Evolutionary conservation across 2,888 invertebrate species (phyloP), one percentile per base, ranked within the genome.

Genomic region (Polyommatus iphigenia): DNA sequence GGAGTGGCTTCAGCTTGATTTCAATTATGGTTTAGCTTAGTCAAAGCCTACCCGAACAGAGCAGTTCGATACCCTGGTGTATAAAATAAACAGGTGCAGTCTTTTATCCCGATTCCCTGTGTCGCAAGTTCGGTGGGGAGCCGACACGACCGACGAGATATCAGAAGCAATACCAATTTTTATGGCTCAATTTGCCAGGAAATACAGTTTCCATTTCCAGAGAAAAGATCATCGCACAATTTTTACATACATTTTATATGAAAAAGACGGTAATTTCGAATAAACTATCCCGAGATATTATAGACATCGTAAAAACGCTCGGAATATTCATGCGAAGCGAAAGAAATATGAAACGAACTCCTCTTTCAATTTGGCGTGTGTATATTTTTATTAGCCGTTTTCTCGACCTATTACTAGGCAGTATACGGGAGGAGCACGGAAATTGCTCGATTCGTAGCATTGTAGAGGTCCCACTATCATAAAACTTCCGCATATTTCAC

Each of bases 401-500:
- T 86, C 86, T 87, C 86, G 87, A 84, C 90, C 91, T 92, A 93
- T 92, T 92, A 90, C 84, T 81, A 81, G 79, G 85, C 84, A 84
- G 84, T 84, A 85, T 80, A 84, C 81, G 82, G 81, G 83, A 83
- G 90, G 88, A 89, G 88, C 88, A 89, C 88, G 88, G 88, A 91
- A 90, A 92, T 91, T 88, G 89, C 88, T 88, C 88, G 90, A 92
- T 91, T 90, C 89, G 88, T 87, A 88, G 90, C 90, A 92, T 90
- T 91, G 92, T 92, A 91, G 91, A 90, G 90, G 90, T 89, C 85
- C 88, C 87, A 84, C 87, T 87, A 88, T 89, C 92, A 89, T 93
- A 93, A 93, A 93, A 92, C 90, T 91, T 91, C 91, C 92, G 91
- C 93, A 94, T 92, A 92, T 93, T 92, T 92, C 91, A 92, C 88